Evolutionary conservation across 1,140 invertebrate genomes (phyloP), one percentile per base, ranked within the genome.

Genomic region (Chrysopa pallens): DNA sequence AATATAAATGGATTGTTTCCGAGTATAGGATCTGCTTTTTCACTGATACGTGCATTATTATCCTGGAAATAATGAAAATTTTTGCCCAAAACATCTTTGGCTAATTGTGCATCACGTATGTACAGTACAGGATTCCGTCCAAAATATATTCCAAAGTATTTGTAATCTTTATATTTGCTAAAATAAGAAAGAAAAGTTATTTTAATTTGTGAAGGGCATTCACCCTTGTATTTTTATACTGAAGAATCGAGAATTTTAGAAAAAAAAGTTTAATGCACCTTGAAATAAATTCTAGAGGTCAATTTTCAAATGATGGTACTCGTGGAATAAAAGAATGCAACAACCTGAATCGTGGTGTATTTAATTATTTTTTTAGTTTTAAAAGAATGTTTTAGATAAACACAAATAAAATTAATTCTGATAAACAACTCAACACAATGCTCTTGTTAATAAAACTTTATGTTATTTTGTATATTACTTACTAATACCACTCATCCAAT

Each of bases 51-150:
- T 0, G 61, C 38, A 23, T 60, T 57, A 38, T 60, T 60, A 48
- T 60, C 56, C 39, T 56, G 44, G 43, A 69, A 70, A 44, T 55
- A 53, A 42, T 61, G 53, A 46, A 68, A 70, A 43, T 69, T 70
- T 39, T 67, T 68, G 1, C 67, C 56, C 3, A 74, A 47, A 31
- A 78, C 65, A 11, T 51, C 45, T 44, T 71, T 70, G 0, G 69
- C 59, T 2, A 76, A 43, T 7, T 70, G 65, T 3, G 69, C 66
- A 52, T 76, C 71, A 4, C 64, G 52, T 0, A 75, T 49, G 1
- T 75, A 51, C 6, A 74, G 51, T 17, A 59, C 58, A 0, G 73
- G 73, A 7, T 48, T 44, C 13, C 53, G 45, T 9, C 58, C 57
- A 27, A 61, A 50, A 47, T 63, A 69, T 5, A 58, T 44, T 11